These are phyloP conservation scores for Tricholaema leucomelas DNA, from an alignment of 2,113 vertebrate genomes.

Conservation along the genomic window DNA sequence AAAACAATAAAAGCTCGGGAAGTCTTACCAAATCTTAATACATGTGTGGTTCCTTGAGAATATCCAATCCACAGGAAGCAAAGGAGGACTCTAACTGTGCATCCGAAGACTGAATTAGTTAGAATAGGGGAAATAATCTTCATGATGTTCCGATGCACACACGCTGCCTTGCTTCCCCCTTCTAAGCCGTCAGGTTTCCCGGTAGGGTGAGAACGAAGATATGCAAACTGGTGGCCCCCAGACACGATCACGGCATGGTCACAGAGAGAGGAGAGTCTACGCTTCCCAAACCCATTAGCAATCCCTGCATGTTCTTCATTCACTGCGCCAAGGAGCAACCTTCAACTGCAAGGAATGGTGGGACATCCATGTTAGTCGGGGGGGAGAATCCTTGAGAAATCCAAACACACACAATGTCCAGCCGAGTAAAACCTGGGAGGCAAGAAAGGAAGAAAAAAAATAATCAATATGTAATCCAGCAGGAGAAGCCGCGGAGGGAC, in stretches of 20 bases:
- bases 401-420: conserved; percentile 81
- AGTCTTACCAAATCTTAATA: conserved; percentile 97
- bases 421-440: conserved; percentile 80
- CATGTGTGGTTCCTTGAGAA: conserved; percentile 95
- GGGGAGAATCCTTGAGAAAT: conserved; percentile 86
- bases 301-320: conserved; percentile 89
- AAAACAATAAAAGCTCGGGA: neutral
- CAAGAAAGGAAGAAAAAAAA: conserved; percentile 57
- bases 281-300: conserved; percentile 90
- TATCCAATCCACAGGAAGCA: conserved; percentile 92
- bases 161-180: conserved; percentile 81
- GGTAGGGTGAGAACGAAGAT: conserved; percentile 78
- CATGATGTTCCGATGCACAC: conserved; percentile 89
- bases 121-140: conserved; percentile 87
- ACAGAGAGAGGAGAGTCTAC: conserved; percentile 78
- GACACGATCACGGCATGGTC: conserved; percentile 95
- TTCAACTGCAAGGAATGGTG: conserved; percentile 90
- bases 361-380: conserved; percentile 92
- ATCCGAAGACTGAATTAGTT: conserved; percentile 88
- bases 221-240: conserved; percentile 80
- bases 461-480: conserved; percentile 80
- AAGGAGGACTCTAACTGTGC: conserved; percentile 85
- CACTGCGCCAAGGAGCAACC: conserved; percentile 94
- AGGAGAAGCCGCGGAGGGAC: conserved; percentile 62
- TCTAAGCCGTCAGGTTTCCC: conserved; percentile 83